These are phyloP conservation scores for Salvator merianae DNA, from an alignment of 2,113 vertebrate species.

Conservation along the genomic window DNA sequence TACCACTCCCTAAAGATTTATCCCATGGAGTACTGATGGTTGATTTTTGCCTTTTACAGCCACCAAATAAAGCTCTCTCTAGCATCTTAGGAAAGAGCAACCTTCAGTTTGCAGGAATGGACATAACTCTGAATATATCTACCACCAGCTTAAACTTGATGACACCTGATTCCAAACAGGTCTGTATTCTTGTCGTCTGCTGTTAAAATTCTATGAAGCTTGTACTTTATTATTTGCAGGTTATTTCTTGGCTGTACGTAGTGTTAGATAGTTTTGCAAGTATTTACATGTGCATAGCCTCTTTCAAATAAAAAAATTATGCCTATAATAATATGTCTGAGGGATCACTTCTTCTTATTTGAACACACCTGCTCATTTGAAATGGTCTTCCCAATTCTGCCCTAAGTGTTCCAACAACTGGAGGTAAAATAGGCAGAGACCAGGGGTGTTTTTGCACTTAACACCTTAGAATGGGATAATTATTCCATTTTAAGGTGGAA, in stretches of 20 bases:
- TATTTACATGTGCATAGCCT: neutral
- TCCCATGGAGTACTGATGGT: conserved; percentile 18
- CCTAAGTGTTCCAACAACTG: too few species aligned
- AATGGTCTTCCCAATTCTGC: neutral
- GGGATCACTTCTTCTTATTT: neutral
- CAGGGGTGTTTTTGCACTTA: too few species aligned
- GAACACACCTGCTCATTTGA: neutral
- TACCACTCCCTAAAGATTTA: neutral
- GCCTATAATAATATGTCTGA: neutral
- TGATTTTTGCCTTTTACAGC: conserved; percentile 73
- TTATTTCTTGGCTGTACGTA: neutral
- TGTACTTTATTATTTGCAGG: conserved; percentile 16
- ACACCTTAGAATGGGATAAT: too few species aligned
- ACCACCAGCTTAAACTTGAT: conserved; percentile 96
- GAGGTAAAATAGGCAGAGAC: neutral
- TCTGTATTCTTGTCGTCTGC: conserved; percentile 57
- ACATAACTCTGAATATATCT: conserved; percentile 95
- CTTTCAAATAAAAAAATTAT: neutral
- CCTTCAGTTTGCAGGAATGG: conserved; percentile 96
- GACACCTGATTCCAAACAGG: conserved; percentile 96
- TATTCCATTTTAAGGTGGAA: too few species aligned
- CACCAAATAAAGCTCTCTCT: conserved; percentile 92
- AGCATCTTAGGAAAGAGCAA: conserved; percentile 96
- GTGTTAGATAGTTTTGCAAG: neutral
- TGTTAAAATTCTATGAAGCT: neutral